Evolutionary conservation across 2,888 invertebrate genomes (phyloP).

Genomic region (Luffia ferchaultella): DNA sequence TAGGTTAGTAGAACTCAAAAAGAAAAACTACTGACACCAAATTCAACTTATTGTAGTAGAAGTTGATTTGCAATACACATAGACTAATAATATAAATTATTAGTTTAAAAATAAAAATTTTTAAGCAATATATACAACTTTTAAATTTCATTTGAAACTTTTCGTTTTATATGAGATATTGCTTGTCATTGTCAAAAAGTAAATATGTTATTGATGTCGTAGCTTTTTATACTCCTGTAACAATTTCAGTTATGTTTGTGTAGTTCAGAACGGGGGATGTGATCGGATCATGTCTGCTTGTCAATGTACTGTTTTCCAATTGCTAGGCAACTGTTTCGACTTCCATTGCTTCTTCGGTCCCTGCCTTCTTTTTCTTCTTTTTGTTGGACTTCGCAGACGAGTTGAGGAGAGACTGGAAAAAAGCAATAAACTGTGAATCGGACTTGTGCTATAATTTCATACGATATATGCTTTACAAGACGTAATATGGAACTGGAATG

Average conservation of each 20-base stretch:
- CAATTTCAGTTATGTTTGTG: background rate
- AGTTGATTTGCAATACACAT: too few relatives aligned
- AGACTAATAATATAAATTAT: too few relatives aligned
- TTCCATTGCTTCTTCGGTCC: slow-evolving; percentile 63
- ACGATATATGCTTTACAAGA: background rate
- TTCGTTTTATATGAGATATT: too few relatives aligned
- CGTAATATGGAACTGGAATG: background rate
- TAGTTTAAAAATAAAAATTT: too few relatives aligned
- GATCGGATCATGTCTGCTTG: background rate
- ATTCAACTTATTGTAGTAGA: too few relatives aligned
- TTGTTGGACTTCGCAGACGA: slow-evolving; percentile 85
- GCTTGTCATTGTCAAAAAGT: too few relatives aligned
- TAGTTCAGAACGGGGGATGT: background rate
- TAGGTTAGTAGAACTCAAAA: too few relatives aligned
- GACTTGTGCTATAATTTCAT: background rate
- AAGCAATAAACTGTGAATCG: background rate
- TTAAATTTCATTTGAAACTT: too few relatives aligned
- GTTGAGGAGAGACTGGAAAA: slow-evolving; percentile 71
- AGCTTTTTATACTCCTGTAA: background rate
- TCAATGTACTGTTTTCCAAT: slow-evolving; percentile 3
- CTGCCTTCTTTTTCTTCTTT: slow-evolving; percentile 90
- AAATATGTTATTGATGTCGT: too few relatives aligned
- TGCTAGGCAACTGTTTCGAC: slow-evolving; percentile 64
- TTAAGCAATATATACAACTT: too few relatives aligned
- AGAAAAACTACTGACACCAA: too few relatives aligned